Percentiles rank a stretch among this genome's conserved stretches.
Evolutionary conservation across 2,888 invertebrate genomes (phyloP).

Genomic region (Rugalucina vietnamica): DNA sequence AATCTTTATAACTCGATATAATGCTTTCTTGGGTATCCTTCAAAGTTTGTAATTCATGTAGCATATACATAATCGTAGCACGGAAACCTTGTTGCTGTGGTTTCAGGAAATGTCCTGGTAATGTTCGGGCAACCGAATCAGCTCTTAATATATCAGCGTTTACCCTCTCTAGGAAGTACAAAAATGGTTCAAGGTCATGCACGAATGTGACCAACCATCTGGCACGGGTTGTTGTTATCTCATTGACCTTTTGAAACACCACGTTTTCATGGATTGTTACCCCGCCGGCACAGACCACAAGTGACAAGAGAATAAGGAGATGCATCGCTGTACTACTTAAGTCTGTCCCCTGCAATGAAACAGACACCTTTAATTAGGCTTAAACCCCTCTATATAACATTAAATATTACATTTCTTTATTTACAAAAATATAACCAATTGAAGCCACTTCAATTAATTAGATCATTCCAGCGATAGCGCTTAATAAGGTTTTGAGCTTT

Average conservation of each 20-base stretch:
- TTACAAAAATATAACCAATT: background rate
- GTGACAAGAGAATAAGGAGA: background rate
- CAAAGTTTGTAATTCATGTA: background rate
- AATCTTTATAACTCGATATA: background rate
- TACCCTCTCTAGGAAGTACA: background rate
- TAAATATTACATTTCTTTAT: background rate
- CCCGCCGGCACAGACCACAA: background rate
- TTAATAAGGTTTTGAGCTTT: background rate
- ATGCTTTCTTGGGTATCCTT: background rate
- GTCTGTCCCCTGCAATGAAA: background rate
- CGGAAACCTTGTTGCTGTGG: background rate
- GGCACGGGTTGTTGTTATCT: background rate
- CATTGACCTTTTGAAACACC: background rate
- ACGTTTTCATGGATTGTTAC: background rate
- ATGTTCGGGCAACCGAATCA: background rate
- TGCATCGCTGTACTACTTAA: background rate
- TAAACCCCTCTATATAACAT: background rate
- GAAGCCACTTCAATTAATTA: background rate
- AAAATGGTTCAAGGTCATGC: background rate
- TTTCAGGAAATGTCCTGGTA: background rate
- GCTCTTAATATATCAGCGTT: background rate
- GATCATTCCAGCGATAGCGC: background rate
- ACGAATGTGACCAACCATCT: slow-evolving; percentile 6
- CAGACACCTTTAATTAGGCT: background rate
- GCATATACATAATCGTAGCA: background rate